A percentile compares a stretch with the other conserved stretches of the same genome.
These are phyloP conservation scores for Amphiura filiformis DNA, from an alignment of 35 echinoderm and acorn worm genomes.

Conservation along the genomic window DNA sequence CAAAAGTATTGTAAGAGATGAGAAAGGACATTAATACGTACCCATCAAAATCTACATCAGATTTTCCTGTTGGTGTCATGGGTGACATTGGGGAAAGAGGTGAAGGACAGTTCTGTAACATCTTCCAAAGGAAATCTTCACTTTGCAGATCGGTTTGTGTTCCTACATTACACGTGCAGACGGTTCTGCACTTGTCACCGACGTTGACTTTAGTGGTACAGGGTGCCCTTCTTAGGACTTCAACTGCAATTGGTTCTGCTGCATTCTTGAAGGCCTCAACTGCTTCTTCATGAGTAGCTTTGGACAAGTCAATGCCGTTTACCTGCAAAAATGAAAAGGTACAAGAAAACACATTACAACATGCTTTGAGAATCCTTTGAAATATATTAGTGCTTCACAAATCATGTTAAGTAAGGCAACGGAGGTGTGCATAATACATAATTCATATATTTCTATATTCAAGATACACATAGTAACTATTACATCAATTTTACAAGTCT, in stretches of 20 bases:
- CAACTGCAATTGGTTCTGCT: conserved; percentile 89
- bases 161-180: conserved; percentile 65
- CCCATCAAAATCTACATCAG: not conserved
- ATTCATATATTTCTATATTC: not conserved
- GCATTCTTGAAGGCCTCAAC: conserved; percentile 99
- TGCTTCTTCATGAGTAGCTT: conserved; percentile 94
- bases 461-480: not conserved
- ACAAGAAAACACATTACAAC: not conserved
- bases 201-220: conserved; percentile 15
- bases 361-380: not conserved
- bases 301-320: conserved; percentile 91
- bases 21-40: not conserved
- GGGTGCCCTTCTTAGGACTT: conserved; percentile 78
- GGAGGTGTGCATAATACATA: not conserved
- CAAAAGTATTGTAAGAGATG: not conserved
- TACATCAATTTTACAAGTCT: not conserved
- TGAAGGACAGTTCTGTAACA: conserved; percentile 69
- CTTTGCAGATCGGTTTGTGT: conserved; percentile 97
- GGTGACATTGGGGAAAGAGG: conserved; percentile 32
- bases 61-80: conserved; percentile 66
- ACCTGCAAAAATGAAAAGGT: conserved; percentile 63
- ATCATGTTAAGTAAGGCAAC: not conserved
- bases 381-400: not conserved
- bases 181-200: conserved; percentile 47
- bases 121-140: conserved; percentile 85